Evolutionary conservation across 2,797 vertebrate genomes (phyloP).

Genomic region (Heliangelus exortis): DNA sequence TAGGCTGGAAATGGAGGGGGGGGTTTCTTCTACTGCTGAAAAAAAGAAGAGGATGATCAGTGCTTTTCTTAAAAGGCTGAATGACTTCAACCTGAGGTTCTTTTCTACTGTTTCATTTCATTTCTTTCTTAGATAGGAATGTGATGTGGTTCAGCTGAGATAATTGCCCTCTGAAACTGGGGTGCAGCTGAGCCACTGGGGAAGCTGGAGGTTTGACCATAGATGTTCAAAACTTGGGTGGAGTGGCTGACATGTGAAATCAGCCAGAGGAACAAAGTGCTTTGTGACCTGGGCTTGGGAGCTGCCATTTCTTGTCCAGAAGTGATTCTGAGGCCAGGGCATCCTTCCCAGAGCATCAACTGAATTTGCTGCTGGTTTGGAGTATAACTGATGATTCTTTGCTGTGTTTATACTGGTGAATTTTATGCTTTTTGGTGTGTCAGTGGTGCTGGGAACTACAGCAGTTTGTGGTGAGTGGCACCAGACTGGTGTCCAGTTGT

Average conservation of each 20-base stretch:
- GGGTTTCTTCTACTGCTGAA: not conserved
- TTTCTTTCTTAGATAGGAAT: not conserved
- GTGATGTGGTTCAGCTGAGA: not conserved
- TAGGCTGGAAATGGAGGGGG: not conserved
- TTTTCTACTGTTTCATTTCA: not conserved
- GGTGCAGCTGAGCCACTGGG: not conserved
- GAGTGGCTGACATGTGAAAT: accelerated
- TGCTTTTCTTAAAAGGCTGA: not conserved
- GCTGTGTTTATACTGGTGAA: accelerated
- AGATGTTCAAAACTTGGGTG: not conserved
- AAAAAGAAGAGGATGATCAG: accelerated
- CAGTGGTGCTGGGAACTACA: not conserved
- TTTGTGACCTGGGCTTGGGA: not conserved
- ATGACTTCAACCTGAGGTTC: not conserved
- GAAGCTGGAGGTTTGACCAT: not conserved
- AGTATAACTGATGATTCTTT: accelerated
- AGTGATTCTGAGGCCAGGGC: not conserved
- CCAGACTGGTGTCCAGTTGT: no score
- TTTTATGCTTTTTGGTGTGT: not conserved
- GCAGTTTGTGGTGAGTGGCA: no score
- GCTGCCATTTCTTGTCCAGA: accelerated
- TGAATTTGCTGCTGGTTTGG: not conserved
- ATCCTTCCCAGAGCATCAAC: accelerated
- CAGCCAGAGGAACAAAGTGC: accelerated
- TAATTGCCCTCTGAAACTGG: accelerated